These are phyloP conservation scores for Chlamydotis undulata DNA, from an alignment of 2,113 vertebrate species.

Conservation along the genomic window DNA sequence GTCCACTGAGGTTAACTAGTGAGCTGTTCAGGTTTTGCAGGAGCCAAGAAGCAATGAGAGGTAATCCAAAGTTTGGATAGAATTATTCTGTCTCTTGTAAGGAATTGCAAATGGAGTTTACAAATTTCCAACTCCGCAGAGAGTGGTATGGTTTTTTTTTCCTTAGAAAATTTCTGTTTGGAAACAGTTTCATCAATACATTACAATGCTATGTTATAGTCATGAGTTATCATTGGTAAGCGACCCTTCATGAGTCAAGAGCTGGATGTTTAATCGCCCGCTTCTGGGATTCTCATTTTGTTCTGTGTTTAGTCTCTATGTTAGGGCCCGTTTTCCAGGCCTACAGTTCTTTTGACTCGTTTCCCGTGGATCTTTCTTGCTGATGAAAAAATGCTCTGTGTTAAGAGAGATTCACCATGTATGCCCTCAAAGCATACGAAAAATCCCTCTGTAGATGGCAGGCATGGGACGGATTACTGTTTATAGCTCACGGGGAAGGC, in stretches of 20 bases:
- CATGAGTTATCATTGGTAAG: neutral
- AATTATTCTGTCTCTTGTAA: slow-evolving; percentile 25
- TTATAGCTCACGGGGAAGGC: neutral
- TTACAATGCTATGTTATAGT: neutral
- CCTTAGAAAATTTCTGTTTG: neutral
- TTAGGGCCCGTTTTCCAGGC: neutral
- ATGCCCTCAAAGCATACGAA: neutral
- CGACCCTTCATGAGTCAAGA: neutral
- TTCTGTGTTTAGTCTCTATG: neutral
- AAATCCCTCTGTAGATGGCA: neutral
- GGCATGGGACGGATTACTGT: neutral
- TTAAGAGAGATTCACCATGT: neutral
- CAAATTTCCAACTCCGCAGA: neutral
- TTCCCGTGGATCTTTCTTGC: neutral
- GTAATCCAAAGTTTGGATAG: slow-evolving; percentile 30
- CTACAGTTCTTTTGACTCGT: neutral
- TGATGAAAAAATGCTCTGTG: rapidly evolving
- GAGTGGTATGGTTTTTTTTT: neutral
- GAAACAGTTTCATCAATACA: neutral
- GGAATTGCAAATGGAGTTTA: slow-evolving; percentile 5
- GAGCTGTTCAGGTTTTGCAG: neutral
- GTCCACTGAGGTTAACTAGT: slow-evolving; percentile 26
- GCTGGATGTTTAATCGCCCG: neutral
- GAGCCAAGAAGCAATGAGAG: slow-evolving; percentile 18
- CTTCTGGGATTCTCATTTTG: neutral